These are phyloP conservation scores for Nycticryphes semicollaris DNA, from an alignment of 2,113 vertebrate genomes.

Conservation along the genomic window DNA sequence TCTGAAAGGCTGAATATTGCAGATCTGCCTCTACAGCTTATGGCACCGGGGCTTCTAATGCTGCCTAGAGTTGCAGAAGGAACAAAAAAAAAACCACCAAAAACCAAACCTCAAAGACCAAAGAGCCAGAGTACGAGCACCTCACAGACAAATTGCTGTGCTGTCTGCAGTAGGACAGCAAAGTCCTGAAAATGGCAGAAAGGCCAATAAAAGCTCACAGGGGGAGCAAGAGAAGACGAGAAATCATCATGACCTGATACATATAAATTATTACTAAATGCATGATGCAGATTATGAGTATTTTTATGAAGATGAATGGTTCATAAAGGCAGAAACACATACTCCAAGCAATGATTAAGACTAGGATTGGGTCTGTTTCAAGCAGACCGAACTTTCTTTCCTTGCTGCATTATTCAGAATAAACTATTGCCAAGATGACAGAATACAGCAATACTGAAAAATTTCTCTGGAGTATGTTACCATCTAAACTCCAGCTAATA, in stretches of 20 bases:
- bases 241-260: not conserved
- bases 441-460: not conserved
- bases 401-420: not conserved
- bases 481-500: not conserved
- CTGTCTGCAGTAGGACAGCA: not conserved
- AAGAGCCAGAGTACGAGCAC: not conserved
- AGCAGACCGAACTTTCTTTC: not conserved
- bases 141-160: not conserved
- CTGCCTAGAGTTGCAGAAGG: not conserved
- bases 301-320: not conserved
- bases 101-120: not conserved
- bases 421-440: not conserved
- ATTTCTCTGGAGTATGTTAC: not conserved
- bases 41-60: not conserved
- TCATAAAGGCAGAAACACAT: not conserved
- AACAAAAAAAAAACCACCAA: not conserved
- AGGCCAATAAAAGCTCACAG: not conserved
- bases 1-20: not conserved
- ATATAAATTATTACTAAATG: not conserved
- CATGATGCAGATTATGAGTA: not conserved
- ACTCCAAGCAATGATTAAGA: not conserved
- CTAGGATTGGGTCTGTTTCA: not conserved
- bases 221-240: not conserved
- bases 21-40: not conserved
- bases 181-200: not conserved